phyloP scores from a whole-genome alignment of 1,140 invertebrate genomes.

The Panagrolaimus sp. region DNA sequence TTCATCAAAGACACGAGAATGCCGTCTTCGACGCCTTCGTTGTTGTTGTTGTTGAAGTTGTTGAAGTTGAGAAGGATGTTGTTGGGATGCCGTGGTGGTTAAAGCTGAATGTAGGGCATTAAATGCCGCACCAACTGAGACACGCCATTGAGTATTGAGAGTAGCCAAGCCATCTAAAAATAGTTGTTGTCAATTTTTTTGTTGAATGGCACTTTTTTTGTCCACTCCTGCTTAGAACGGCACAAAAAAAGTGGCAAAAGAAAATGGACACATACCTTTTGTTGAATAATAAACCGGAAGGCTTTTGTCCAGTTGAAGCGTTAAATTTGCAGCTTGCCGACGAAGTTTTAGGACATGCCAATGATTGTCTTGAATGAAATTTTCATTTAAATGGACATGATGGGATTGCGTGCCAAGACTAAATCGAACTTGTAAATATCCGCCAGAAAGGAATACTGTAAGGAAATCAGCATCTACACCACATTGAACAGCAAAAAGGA shows the following conservation, averaged over 20 bases:
- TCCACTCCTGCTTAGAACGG: background rate
- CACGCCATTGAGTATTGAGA: conserved; percentile 47
- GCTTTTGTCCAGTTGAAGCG: conserved; percentile 40
- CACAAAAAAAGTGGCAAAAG: background rate
- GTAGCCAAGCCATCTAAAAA: conserved; percentile 49
- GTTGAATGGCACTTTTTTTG: background rate
- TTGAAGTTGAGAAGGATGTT: background rate
- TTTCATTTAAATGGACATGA: conserved; percentile 43
- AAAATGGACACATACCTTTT: conserved; percentile 20
- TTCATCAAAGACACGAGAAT: conserved; percentile 43
- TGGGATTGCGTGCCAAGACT: conserved; percentile 48
- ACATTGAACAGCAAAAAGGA: conserved; percentile 49
- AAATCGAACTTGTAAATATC: conserved; percentile 51
- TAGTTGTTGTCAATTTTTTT: background rate
- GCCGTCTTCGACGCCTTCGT: conserved; percentile 14
- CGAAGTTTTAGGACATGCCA: conserved; percentile 42
- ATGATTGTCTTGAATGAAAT: conserved; percentile 39
- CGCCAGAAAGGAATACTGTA: conserved; percentile 44
- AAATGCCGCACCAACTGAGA: conserved; percentile 46
- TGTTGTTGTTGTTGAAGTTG: background rate
- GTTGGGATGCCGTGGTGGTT: background rate
- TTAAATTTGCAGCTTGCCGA: conserved; percentile 41
- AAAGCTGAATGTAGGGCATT: conserved; percentile 37
- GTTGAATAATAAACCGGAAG: conserved; percentile 43
- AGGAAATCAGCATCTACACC: conserved; percentile 52